Evolutionary conservation across 2,888 invertebrate species (phyloP).

Genomic region (Arenicola marina): DNA sequence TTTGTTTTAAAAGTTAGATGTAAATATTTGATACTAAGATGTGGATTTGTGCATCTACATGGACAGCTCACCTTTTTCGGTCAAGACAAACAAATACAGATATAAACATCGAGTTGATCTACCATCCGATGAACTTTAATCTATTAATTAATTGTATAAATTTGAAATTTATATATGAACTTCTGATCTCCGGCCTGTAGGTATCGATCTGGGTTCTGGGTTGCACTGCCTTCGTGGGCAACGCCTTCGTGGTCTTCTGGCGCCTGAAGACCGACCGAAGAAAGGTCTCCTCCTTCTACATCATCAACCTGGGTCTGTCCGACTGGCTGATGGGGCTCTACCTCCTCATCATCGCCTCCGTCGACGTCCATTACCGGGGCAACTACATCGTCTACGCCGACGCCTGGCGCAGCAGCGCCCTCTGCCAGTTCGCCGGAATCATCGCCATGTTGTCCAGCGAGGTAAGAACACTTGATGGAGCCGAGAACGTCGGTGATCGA

Average conservation of each 20-base stretch:
- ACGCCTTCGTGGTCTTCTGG: constrained; percentile 62
- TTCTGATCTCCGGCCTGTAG: constrained; percentile 36
- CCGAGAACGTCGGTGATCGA: no score
- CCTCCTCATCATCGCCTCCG: constrained; percentile 15
- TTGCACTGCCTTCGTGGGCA: constrained; percentile 67
- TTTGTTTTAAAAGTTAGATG: no score
- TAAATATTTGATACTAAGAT: no score
- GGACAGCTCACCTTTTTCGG: no score
- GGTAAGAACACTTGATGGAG: no score
- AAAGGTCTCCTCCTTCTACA: constrained; percentile 48
- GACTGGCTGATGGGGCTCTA: constrained; percentile 68
- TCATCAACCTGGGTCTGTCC: constrained; percentile 69
- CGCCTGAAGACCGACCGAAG: constrained; percentile 63
- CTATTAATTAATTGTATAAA: no score
- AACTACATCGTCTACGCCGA: constrained; percentile 58
- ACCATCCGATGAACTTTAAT: no score
- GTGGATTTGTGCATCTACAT: no score
- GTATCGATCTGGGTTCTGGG: constrained; percentile 70
- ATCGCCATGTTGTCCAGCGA: constrained; percentile 60
- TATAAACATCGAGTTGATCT: no score
- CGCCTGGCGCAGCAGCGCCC: constrained; percentile 48
- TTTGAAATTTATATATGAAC: not conserved
- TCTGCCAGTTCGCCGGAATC: constrained; percentile 55
- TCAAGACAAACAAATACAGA: no score
- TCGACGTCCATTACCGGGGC: constrained; percentile 41